phyloP scores from a whole-genome alignment of 2,888 invertebrate genomes.

The Drosophila pseudotalamancana region DNA sequence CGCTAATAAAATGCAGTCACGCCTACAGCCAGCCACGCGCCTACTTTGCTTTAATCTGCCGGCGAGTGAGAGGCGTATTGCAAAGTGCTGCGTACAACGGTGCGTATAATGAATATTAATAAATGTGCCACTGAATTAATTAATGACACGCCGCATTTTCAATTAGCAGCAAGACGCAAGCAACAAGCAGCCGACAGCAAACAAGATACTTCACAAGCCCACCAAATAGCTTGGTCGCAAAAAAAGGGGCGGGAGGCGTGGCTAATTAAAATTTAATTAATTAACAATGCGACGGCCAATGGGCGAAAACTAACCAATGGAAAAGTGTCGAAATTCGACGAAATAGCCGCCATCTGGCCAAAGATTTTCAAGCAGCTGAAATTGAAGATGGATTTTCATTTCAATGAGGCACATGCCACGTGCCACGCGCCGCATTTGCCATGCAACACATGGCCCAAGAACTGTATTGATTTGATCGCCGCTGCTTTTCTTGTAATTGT shows the following conservation, averaged over 20 bases:
- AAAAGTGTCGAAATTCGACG: slow-evolving; percentile 34
- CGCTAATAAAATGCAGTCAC: slow-evolving; percentile 52
- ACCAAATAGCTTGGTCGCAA: slow-evolving; percentile 17
- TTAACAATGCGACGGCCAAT: slow-evolving; percentile 60
- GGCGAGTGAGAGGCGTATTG: background rate
- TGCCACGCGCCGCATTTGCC: slow-evolving; percentile 27
- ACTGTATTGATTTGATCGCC: slow-evolving; percentile 42
- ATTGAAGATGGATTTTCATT: slow-evolving; percentile 37
- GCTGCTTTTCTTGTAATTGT: slow-evolving; percentile 50
- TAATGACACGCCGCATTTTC: slow-evolving; percentile 56
- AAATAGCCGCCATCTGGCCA: slow-evolving; percentile 52
- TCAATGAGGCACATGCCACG: slow-evolving; percentile 28
- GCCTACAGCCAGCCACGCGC: slow-evolving; percentile 14
- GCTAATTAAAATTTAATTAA: slow-evolving; percentile 76
- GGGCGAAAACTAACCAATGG: slow-evolving; percentile 27
- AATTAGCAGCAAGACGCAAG: slow-evolving; percentile 55
- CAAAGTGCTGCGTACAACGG: slow-evolving; percentile 36
- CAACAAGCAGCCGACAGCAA: slow-evolving; percentile 37
- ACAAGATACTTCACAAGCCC: slow-evolving; percentile 60
- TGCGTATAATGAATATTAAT: slow-evolving; percentile 76
- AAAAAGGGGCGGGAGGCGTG: slow-evolving; percentile 10
- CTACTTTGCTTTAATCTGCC: background rate
- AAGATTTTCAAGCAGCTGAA: slow-evolving; percentile 19
- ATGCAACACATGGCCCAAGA: slow-evolving; percentile 65
- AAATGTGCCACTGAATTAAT: slow-evolving; percentile 68